Evolutionary conservation across 2,888 invertebrate genomes (phyloP), one percentile per base, ranked within the genome.

Genomic region (Noctuana brunneofusca): DNA sequence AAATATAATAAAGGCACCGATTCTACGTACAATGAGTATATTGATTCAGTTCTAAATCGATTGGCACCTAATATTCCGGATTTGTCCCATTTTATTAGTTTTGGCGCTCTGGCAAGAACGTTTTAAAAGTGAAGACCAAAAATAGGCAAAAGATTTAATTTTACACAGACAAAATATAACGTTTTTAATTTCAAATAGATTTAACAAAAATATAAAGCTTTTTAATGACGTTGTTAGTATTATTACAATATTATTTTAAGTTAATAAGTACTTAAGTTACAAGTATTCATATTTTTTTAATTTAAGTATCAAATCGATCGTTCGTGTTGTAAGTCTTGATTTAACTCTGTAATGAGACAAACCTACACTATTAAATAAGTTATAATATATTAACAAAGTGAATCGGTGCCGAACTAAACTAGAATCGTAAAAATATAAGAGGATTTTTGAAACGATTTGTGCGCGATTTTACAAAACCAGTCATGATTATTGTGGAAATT

Each of bases 1-100:
- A 69, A 1, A 22, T 74, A 71, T 71, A 85, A 27, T 18, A 41
- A 16, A 86, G 89, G 87, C 89, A 87, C 87, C 87, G 74, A 75
- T 75, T 71, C 68, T 72, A 65, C 63, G 73, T 71, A 53, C 46
- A 69, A 74, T 81, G 84, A 85, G 84, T 86, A 83, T 81, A 82
- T 73, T 63, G 71, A 71, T 73, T 79, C 77, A 80, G 77, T 77
- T 77, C 75, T 60, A 49, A 38, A 65, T 70, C 22, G 67, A 70
- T 75, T 75, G 77, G 75, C 75, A 76, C 74, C 60, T 62, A 49
- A 55, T 62, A 38, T 54, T 55, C 24, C 27, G 62, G 62, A 35
- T 58, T 16, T 48, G 62, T 71, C 66, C 66, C 65, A 63, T 64
- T 58, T 63, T 63, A 24, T 27, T 27, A 41, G 16, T 32, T 50